Evolutionary conservation across 2,888 invertebrate species (phyloP), one percentile per base, ranked within the genome.

Genomic region (Oscheius sp.): DNA sequence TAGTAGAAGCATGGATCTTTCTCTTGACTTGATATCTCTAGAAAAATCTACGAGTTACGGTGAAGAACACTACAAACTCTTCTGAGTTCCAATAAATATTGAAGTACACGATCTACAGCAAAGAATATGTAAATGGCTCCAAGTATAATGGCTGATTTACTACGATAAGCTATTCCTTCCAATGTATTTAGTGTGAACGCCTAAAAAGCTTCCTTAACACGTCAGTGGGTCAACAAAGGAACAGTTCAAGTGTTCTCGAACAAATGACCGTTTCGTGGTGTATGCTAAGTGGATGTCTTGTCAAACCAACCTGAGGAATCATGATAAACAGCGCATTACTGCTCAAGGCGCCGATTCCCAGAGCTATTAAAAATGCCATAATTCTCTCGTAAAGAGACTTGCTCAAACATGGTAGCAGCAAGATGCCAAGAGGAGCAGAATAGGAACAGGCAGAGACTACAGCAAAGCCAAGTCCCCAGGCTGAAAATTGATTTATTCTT

Each of bases 311-410:
- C 76, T 85, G 84, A 16, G 87, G 87, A 7, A 87, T 74, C 78
- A 87, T 82, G 45, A 87, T 85, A 75, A 87, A 87, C n/a, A 87
- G 75, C 2, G 83, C 81, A 16, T 80, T 82, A 21, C 86, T 85
- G 49, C 82, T 80, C 41, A 87, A 77, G 12, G 86, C 86, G 16
- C 87, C 87, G 58, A 87, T 85, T 9, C 87, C 87, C 6, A 87
- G 75, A 1, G 87, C 87, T 16, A 87, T 82, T 23, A 87, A 77
- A 69, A 86, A 87, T 9, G 82, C 85, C 86, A 87, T 87, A 43
- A 79, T 80, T 35, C 85, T 45, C 25, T 86, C 85, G 78, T 86
- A 86, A 25, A 86, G 69, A 1, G 79, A 73, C 68, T 83, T 83
- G 59, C 73, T 78, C 43, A 86, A 68, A 63, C 83, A 83, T 7